phyloP scores from a whole-genome alignment of 2,797 vertebrate species.

The Periparus ater region DNA sequence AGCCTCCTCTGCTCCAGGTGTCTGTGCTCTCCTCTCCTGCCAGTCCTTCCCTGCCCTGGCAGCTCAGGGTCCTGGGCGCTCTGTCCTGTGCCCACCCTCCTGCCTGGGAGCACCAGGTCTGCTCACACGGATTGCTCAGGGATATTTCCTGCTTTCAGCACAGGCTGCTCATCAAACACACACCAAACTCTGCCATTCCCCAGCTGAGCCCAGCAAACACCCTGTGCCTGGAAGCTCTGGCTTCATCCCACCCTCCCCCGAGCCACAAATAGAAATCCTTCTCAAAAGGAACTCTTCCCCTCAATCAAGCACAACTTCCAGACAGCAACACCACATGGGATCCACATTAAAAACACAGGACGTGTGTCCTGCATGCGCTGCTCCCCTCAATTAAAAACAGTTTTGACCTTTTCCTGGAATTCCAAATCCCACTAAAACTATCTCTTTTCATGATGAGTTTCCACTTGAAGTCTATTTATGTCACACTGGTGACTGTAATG shows the following conservation, averaged over 20 bases:
- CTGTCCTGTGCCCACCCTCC: neutral
- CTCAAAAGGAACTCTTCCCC: neutral
- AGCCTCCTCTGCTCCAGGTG: neutral
- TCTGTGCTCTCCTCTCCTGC: neutral
- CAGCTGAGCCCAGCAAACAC: neutral
- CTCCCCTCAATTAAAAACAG: neutral
- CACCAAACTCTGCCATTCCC: neutral
- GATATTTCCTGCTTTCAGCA: fast-evolving
- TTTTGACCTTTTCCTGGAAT: conserved; percentile 39
- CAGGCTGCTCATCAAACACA: neutral
- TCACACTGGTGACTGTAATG: neutral
- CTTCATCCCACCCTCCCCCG: neutral
- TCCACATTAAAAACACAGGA: neutral
- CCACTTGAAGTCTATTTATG: conserved; percentile 26
- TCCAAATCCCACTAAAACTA: neutral
- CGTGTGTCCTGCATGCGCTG: fast-evolving
- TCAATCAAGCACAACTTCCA: neutral
- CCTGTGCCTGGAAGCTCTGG: neutral
- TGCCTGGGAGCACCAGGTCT: fast-evolving
- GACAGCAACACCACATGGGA: neutral
- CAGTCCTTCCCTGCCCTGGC: fast-evolving
- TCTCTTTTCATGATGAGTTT: neutral
- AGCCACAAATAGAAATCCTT: neutral
- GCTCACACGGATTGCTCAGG: neutral
- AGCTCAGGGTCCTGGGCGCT: fast-evolving